phyloP scores from a whole-genome alignment of 2,888 invertebrate species.

The Diarsia mendica region DNA sequence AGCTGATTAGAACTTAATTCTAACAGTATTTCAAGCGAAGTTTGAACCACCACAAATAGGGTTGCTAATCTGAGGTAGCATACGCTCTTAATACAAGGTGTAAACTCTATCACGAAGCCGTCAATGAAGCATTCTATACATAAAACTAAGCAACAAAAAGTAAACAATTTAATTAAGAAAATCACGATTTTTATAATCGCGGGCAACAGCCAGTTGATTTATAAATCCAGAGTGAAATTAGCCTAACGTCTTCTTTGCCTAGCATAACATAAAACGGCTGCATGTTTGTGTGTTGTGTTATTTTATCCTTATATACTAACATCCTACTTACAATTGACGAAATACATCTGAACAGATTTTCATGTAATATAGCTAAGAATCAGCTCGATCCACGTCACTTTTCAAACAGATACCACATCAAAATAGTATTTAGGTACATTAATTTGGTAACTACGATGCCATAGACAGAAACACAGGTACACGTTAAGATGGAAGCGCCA shows the following conservation, averaged over 20 bases:
- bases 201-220: no score
- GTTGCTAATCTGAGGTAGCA: no score
- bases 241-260: not conserved
- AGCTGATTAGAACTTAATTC: no score
- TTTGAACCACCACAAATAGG: no score
- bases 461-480: not conserved
- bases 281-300: not conserved
- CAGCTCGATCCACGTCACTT: not conserved
- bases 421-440: not conserved
- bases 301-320: not conserved
- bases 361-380: not conserved
- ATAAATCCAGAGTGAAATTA: not conserved
- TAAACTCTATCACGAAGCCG: no score
- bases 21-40: no score
- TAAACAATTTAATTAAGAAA: no score
- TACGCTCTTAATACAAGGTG: no score
- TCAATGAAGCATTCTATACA: no score
- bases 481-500: no score
- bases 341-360: not conserved
- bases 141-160: no score
- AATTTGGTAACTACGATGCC: not conserved
- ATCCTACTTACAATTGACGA: not conserved
- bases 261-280: not conserved
- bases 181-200: no score
- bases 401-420: not conserved